Conservation (phyloP, 2,113 vertebrate species). For the Chelonoidis abingdonii region DNA sequence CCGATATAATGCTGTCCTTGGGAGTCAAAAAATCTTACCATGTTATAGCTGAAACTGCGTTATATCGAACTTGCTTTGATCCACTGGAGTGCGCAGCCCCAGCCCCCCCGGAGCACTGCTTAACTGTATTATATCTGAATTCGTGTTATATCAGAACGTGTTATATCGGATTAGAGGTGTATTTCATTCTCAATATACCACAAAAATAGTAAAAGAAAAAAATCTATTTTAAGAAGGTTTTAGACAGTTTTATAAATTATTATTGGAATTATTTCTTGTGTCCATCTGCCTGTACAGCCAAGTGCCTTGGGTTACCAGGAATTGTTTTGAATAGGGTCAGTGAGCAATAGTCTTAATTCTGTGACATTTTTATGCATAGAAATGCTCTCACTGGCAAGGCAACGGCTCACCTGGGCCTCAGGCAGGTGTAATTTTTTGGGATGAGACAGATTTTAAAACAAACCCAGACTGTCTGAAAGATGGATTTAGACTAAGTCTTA, state of each 20-base stretch:
- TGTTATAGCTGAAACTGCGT: too few species aligned
- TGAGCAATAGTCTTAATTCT: not conserved
- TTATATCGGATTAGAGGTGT: too few species aligned
- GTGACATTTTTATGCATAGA: not conserved
- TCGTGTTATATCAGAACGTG: too few species aligned
- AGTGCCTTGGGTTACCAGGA: constrained; percentile 64
- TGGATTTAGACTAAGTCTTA: not conserved
- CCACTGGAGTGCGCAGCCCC: too few species aligned
- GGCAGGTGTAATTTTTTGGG: not conserved
- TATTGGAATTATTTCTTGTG: constrained; percentile 66
- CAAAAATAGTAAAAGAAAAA: constrained; percentile 24
- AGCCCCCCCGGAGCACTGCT: too few species aligned
- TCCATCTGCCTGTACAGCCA: constrained; percentile 52
- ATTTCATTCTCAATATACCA: not conserved
- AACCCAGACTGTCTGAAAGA: not conserved
- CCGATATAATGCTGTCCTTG: too few species aligned
- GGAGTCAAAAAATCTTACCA: too few species aligned
- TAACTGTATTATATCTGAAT: too few species aligned
- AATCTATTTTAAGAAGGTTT: constrained; percentile 45
- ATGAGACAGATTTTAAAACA: not conserved
- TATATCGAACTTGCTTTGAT: too few species aligned
- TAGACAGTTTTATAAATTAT: constrained; percentile 53
- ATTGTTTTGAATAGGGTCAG: constrained; percentile 38
- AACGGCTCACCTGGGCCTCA: not conserved
- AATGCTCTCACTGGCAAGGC: not conserved